Evolutionary conservation across 1,140 invertebrate genomes (phyloP), one percentile per base, ranked within the genome.

Genomic region (Caenorhabditis inopinata): DNA sequence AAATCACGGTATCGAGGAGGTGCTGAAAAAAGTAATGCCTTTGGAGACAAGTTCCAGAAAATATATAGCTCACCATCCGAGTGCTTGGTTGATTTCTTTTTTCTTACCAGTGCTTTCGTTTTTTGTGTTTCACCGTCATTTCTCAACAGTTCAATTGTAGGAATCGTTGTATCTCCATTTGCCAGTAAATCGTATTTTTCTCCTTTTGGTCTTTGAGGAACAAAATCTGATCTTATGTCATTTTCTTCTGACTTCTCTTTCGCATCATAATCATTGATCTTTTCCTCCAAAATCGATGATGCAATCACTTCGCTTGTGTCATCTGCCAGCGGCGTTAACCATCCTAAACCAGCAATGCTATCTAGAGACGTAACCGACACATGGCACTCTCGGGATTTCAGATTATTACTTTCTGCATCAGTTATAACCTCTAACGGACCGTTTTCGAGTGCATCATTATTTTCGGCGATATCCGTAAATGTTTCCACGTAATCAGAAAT

Each of bases 401-500:
- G 21, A n/a, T 29, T 14, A 12, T 58, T 58, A n/a, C n/a, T n/a
- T n/a, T n/a, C n/a, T n/a, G n/a, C n/a, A n/a, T n/a, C n/a, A n/a
- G n/a, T n/a, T n/a, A n/a, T n/a, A n/a, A n/a, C n/a, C n/a, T n/a
- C n/a, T n/a, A n/a, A n/a, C n/a, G n/a, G n/a, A n/a, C 14, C 38
- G 38, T 5, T 42, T 42, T 14, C 38, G 38, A 42, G 6, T 42
- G 38, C 5, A 42, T 42, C 38, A 5, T 7, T 14, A 42, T 42
- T 42, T 42, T 42, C 38, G 6, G 14, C 38, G 5, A 7, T 14
- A 42, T 42, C 14, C 5, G 38, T 42, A 7, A 14, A 42, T 42
- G 38, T 68, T 62, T 62, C 53, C n/a, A 68, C 29, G n/a, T 68
- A 29, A 38, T 68, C 32, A 38, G 32, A 68, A 38, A 68, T 68